These are phyloP conservation scores for Trididemnum miniatum DNA, from an alignment of 23 tunicate genomes.

Conservation along the genomic window DNA sequence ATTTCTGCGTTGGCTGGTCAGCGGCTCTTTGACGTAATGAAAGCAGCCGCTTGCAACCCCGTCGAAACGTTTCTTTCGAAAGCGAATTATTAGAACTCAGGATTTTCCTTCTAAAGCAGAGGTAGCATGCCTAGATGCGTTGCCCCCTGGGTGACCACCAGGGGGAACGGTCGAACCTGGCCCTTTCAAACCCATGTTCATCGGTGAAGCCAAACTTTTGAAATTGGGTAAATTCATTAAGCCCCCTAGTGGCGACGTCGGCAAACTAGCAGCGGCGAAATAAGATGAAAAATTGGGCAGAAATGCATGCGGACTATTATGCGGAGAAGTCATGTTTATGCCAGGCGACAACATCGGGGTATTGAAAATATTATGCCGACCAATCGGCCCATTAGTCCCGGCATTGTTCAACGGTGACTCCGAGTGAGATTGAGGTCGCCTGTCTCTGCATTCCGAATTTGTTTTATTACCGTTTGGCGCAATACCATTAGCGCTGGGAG, in stretches of 20 bases:
- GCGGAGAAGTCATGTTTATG: conserved; percentile 32
- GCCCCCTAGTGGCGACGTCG: conserved; percentile 46
- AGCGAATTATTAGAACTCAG: too few relatives aligned
- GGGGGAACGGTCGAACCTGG: conserved; percentile 20
- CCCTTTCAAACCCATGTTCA: conserved; percentile 30
- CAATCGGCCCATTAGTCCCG: background rate
- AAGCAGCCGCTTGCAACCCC: too few relatives aligned
- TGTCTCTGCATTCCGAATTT: background rate
- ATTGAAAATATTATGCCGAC: conserved; percentile 30
- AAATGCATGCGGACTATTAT: conserved; percentile 13
- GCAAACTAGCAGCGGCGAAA: conserved; percentile 30
- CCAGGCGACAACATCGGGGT: conserved; percentile 45
- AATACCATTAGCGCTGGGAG: background rate
- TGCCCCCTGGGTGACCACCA: conserved; percentile 28
- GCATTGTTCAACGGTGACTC: conserved; percentile 8
- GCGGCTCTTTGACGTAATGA: too few relatives aligned
- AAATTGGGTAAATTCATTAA: conserved; percentile 45
- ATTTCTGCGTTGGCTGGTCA: too few relatives aligned
- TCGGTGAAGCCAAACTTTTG: conserved; percentile 30
- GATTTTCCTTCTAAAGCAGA: conserved; percentile 75
- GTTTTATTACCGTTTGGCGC: background rate
- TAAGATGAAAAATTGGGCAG: conserved; percentile 33
- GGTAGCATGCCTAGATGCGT: conserved; percentile 25
- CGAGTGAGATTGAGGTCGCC: background rate
- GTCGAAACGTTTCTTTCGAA: too few relatives aligned